Percentiles rank a stretch among this genome's conserved stretches.
phyloP scores from a whole-genome alignment of 2,797 vertebrate species.

The Sphenodon punctatus region DNA sequence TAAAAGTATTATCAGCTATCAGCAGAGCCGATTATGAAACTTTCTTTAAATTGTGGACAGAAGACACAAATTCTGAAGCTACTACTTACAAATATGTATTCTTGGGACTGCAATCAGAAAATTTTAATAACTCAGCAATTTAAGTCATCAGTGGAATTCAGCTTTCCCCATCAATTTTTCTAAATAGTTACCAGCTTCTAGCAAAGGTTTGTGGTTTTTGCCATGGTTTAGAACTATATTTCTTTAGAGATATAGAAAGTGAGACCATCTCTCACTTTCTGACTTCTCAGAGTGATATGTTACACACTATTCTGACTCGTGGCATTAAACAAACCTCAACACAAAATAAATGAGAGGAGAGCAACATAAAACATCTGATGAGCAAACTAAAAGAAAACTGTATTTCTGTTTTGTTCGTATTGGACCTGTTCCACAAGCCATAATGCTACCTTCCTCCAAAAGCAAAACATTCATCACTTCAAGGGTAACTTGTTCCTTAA shows the following conservation, averaged over 20 bases:
- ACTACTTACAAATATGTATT: too few relatives aligned
- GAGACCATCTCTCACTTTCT: not conserved
- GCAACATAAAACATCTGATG: not conserved
- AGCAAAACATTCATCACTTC: not conserved
- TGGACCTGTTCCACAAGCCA: too few relatives aligned
- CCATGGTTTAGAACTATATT: too few relatives aligned
- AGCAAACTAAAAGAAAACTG: conserved; percentile 7
- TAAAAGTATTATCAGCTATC: not conserved
- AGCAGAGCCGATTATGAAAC: not conserved
- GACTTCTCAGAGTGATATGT: conserved; percentile 17
- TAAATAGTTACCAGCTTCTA: not conserved
- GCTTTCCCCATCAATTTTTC: not conserved
- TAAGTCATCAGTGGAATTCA: not conserved
- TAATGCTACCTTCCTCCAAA: too few relatives aligned
- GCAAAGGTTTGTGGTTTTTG: not conserved
- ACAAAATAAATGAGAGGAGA: not conserved
- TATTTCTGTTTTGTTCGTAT: too few relatives aligned
- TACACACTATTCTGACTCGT: not conserved
- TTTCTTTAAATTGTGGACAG: not conserved
- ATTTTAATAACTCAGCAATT: not conserved
- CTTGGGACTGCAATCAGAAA: too few relatives aligned
- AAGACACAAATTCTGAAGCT: too few relatives aligned
- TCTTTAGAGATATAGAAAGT: not conserved
- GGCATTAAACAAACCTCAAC: not conserved
- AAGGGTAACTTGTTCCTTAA: not conserved